Conservation (phyloP, 2,888 invertebrate genomes). For the Archaeoteleia sp. region DNA sequence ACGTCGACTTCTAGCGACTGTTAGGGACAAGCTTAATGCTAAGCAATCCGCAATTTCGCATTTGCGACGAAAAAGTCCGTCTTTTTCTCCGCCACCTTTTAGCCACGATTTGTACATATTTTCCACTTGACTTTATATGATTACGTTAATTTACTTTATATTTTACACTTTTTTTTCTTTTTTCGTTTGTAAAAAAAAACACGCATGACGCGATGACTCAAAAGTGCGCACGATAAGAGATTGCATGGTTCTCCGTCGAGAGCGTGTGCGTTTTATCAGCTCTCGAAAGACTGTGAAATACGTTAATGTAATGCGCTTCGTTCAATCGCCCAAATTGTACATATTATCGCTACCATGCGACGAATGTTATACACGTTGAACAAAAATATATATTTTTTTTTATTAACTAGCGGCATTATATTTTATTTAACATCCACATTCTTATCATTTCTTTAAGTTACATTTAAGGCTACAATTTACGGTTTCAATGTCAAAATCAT, state of each 20-base stretch:
- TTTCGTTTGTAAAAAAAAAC: conserved; percentile 29
- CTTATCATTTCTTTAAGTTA: not conserved
- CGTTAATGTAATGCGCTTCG: conserved; percentile 21
- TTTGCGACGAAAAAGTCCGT: not conserved
- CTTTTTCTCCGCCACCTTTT: conserved; percentile 2
- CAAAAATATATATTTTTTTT: conserved; percentile 26
- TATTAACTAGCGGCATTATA: conserved; percentile 9
- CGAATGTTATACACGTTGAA: conserved; percentile 18
- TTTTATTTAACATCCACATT: conserved; percentile 17
- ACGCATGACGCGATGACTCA: conserved; percentile 20
- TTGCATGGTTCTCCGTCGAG: conserved; percentile 28
- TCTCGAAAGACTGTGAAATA: conserved; percentile 26
- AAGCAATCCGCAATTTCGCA: too few species aligned
- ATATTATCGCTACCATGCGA: conserved; percentile 27
- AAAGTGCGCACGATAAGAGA: conserved; percentile 17
- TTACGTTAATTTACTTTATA: conserved; percentile 22
- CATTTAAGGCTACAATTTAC: too few species aligned
- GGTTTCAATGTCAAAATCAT: too few species aligned
- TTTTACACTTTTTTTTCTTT: conserved; percentile 19
- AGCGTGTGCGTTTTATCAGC: conserved; percentile 27
- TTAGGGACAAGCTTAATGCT: too few species aligned
- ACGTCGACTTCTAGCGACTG: too few species aligned
- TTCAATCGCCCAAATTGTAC: conserved; percentile 18
- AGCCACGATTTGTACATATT: conserved; percentile 7
- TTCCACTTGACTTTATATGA: conserved; percentile 2